Percentiles rank a stretch among this genome's conserved stretches.
Evolutionary conservation across 2,888 invertebrate species (phyloP).

Genomic region (Drosophila quinaria): DNA sequence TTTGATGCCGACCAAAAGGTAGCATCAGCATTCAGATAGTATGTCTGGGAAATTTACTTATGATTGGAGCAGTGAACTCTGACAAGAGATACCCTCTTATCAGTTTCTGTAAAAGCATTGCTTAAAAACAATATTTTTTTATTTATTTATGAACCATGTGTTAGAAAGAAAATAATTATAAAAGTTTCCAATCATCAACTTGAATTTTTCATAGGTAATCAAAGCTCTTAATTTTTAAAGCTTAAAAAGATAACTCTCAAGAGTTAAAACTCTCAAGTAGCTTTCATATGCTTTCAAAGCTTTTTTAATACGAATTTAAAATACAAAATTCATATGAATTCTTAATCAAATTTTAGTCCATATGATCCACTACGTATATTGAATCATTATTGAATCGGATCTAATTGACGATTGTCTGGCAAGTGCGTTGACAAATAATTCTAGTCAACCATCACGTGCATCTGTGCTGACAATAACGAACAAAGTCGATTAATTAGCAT

Average conservation of each 20-base stretch:
- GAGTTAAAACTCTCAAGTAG: background rate
- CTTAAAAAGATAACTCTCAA: background rate
- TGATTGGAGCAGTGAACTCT: background rate
- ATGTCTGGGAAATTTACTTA: constrained; percentile 19
- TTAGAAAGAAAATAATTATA: too few relatives aligned
- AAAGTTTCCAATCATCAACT: too few relatives aligned
- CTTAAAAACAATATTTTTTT: too few relatives aligned
- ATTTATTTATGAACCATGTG: too few relatives aligned
- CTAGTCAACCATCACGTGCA: constrained; percentile 67
- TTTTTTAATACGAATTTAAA: background rate
- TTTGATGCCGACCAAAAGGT: constrained; percentile 17
- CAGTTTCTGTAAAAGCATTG: background rate
- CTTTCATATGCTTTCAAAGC: constrained; percentile 4
- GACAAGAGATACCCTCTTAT: constrained; percentile 6
- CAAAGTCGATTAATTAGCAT: constrained; percentile 75
- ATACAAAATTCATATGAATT: background rate
- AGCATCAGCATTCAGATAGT: background rate
- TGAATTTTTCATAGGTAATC: background rate
- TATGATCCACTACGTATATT: constrained; percentile 5
- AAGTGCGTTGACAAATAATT: constrained; percentile 68
- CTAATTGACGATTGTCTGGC: constrained; percentile 77
- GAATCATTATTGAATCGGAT: constrained; percentile 18
- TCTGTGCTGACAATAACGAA: constrained; percentile 50
- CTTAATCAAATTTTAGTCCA: background rate
- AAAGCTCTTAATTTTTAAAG: too few relatives aligned